A percentile compares a stretch with the other conserved stretches of the same genome.
phyloP scores from a whole-genome alignment of 2,113 vertebrate species.

The Anoura caudifer region DNA sequence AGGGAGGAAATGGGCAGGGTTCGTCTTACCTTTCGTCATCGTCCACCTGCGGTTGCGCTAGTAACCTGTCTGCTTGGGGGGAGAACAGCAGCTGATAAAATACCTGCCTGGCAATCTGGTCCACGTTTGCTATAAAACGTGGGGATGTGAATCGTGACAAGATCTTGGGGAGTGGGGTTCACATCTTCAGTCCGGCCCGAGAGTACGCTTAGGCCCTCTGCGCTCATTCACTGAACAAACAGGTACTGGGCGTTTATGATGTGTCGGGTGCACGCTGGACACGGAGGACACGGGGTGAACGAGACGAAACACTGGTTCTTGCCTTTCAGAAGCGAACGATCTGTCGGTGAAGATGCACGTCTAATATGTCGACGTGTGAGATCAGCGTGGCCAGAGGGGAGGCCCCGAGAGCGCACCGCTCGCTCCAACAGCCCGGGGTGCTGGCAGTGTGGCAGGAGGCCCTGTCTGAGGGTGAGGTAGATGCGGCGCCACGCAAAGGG shows the following conservation, averaged over 20 bases:
- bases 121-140: background rate
- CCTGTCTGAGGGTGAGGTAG: background rate
- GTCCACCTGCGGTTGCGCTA: background rate
- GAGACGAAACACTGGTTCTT: background rate
- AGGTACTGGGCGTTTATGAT: background rate
- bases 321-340: background rate
- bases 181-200: background rate
- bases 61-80: background rate
- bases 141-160: background rate
- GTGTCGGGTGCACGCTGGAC: background rate
- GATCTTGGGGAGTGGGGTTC: background rate
- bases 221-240: background rate
- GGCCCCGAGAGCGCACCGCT: too few species aligned
- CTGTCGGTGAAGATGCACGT: background rate
- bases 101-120: background rate
- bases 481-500: background rate
- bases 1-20: slow-evolving; percentile 3
- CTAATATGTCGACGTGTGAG: background rate
- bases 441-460: background rate
- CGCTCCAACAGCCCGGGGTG: fast-evolving
- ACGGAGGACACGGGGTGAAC: background rate
- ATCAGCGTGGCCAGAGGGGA: background rate
- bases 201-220: background rate
- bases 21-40: background rate
- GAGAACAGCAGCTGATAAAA: background rate